Evolutionary conservation across 2,113 vertebrate species (phyloP), one percentile per base, ranked within the genome.

Genomic region (Cervus canadensis): DNA sequence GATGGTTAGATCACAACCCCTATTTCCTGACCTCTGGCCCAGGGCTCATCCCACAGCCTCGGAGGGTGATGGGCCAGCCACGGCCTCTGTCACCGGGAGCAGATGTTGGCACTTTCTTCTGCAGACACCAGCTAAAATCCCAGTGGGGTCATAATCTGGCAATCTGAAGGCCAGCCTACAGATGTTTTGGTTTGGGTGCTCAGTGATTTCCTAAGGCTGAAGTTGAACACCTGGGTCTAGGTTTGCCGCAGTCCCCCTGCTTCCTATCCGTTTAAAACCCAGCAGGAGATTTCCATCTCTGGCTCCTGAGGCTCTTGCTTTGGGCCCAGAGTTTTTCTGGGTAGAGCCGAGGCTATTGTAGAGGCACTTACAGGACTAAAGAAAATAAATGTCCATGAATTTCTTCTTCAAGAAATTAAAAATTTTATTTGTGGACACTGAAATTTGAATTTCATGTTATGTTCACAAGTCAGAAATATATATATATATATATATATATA

Each of bases 21-120:
- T 43, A 23, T 3, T 30, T 54, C 82, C 59, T 54, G 45, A 19
- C 43, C 67, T 50, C 26, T 21, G 28, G 36, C 26, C 33, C 30
- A 21, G 86, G 56, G 67, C 54, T 45, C 78, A 50, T 50, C 30
- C 28, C 16, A 7, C 36, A 17, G 25, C 15, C 78, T 45, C n/a
- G 4, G 85, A 33, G 0, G 25, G 28, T 17, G 17, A 15, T 0
- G 0, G 64, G 43, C 26, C 56, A 30, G 91, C 6, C 6, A 0
- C 2, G 13, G 40, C 59, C 43, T 28, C 43, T 28, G 33, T 50
- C 76, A 33, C 85, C 2, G 26, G 48, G 0, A 13, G 16, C 81
- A 85, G 23, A 26, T 62, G 78, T 5, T 4, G 5, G 15, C 2
- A 3, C 56, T 21, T 10, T 50, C 36, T 30, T 23, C n/a, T 40